Base-by-base conservation (phyloP, 2,888 invertebrate species). In the Brenthis ino region DNA sequence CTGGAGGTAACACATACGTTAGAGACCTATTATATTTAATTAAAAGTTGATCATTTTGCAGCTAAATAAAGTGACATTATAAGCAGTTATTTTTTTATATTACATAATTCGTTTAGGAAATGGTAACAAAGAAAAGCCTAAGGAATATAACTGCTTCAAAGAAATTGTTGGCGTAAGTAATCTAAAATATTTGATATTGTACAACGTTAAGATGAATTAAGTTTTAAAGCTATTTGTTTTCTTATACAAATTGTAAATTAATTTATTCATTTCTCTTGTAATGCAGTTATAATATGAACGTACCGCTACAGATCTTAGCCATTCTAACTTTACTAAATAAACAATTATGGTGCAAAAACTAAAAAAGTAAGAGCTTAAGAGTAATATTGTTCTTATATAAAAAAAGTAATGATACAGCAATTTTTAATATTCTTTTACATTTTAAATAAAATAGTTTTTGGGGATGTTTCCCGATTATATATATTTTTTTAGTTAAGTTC, bases 161-260 rank as follows among this genome's bases (percentile, higher is more conserved):
- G 60, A 66, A 60, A 66, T 60, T 67, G 55, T 67, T 67, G 14
- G n/a, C 43, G 37, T 16, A 37, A 58, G 54, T 55, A 14, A 63
- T 72, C 69, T 69, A 65, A 72, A 71, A 67, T 16, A 47, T 53
- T 51, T 56, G 47, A 33, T 57, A 57, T 33, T 63, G 28, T 63
- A 16, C 33, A 51, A 33, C 14, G 51, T 14, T 51, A 13, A 64
- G 47, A 56, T 12, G 13, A 43, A 73, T 75, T 51, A 37, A 20
- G 14, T 53, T 53, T 8, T 53, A 3, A 63, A 63, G 8, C 43
- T 74, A 73, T 68, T 60, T 53, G 20, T 20, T 60, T 50, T 58
- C 4, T 48, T n/a, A 28, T 60, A n/a, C 2, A 50, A 60, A 60
- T 60, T 50, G 0, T 28, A 28, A 48, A 24, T 20, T 50, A 48